Evolutionary conservation across 2,797 vertebrate species (phyloP).

Genomic region (Malurus leucopterus): DNA sequence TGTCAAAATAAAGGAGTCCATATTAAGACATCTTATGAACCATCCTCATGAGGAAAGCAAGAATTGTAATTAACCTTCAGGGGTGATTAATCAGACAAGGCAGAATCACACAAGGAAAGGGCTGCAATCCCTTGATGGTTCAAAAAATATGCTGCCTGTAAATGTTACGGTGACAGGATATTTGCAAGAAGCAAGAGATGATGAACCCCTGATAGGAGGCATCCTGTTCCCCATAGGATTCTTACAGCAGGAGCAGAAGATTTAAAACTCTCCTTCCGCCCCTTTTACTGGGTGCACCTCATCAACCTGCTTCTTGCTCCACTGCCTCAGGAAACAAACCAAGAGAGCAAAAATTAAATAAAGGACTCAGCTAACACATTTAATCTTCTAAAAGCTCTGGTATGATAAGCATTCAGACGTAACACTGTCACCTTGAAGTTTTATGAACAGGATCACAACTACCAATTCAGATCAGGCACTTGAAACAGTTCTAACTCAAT

Average conservation of each 20-base stretch:
- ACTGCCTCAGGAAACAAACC: neutral
- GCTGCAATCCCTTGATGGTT: neutral
- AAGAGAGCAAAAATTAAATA: neutral
- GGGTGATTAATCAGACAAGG: neutral
- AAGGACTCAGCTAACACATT: neutral
- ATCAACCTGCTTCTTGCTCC: neutral
- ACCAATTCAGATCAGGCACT: neutral
- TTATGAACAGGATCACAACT: neutral
- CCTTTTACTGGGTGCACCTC: neutral
- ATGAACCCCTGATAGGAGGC: neutral
- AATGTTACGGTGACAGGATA: neutral
- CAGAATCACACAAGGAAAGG: neutral
- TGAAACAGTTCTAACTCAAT: neutral
- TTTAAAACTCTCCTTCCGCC: neutral
- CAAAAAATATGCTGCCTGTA: neutral
- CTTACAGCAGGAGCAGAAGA: neutral
- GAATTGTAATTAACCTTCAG: neutral
- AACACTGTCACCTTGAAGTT: neutral
- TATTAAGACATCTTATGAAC: constrained; percentile 37
- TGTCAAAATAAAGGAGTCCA: neutral
- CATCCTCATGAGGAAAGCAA: neutral
- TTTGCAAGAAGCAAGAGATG: neutral
- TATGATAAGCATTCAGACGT: neutral
- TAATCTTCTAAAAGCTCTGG: neutral
- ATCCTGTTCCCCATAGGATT: neutral